Evolutionary conservation across 2,888 invertebrate genomes (phyloP), one percentile per base, ranked within the genome.

Genomic region (Polymixis flavicincta): DNA sequence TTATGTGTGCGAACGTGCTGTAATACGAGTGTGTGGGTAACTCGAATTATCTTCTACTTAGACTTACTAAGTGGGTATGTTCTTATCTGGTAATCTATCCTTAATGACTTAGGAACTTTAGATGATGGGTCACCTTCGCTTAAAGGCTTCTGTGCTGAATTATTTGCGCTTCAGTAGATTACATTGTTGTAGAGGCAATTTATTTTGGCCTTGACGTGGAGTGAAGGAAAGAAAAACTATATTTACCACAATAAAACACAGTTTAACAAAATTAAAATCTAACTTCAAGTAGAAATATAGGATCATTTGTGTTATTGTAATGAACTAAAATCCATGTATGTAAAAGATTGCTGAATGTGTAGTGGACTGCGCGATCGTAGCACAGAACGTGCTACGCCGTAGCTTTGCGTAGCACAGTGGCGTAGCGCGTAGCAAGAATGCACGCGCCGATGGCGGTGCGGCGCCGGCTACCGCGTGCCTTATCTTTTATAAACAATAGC

Each of bases 1-100:
- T 89, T 88, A 85, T 85, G 86, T 88, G 84, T 83, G 76, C 87
- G 86, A 88, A 90, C 90, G 88, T 91, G 90, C 85, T 78, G 85
- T 88, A 87, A 86, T 88, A 57, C 72, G 63, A 71, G 83, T 79
- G 78, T 84, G 83, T 87, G 87, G 85, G 86, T 86, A 82, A 78
- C 80, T 82, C 69, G 80, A 87, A 86, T 86, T 87, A 87, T 87
- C 86, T 84, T 87, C 86, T 78, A 82, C 86, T 87, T 87, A 80
- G 80, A 76, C 78, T 77, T 76, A 76, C 80, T 85, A 84, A 87
- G 82, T 82, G 82, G 74, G 77, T 85, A 54, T 71, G 85, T 85
- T 85, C 85, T 82, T 85, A 83, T 83, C 85, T 83, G 54, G 73
- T 85, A 82, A 83, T 83, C 85, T 82, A 85, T 83, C 82, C 85